phyloP scores from a whole-genome alignment of 2,888 invertebrate genomes.

The Anticlea derivata region DNA sequence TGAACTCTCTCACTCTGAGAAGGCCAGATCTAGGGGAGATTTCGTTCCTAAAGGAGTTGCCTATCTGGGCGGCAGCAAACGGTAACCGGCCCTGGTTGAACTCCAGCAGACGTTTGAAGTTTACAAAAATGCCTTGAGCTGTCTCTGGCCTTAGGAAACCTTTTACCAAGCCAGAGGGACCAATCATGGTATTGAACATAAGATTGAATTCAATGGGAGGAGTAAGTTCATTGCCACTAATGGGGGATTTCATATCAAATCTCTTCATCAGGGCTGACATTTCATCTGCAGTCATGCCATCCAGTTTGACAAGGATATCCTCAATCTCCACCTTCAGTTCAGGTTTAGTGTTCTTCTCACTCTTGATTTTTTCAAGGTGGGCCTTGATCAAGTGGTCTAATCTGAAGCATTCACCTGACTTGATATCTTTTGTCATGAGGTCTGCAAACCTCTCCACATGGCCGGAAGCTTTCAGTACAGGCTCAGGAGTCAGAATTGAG shows the following conservation, averaged over 20 bases:
- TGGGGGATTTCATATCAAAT: slow-evolving; percentile 96
- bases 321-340: slow-evolving; percentile 89
- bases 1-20: slow-evolving; percentile 98
- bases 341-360: slow-evolving; percentile 91
- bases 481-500: slow-evolving; percentile 98
- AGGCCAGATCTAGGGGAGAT: slow-evolving; percentile 99
- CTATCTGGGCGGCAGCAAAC: slow-evolving; percentile 99
- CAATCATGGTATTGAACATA: slow-evolving; percentile 99
- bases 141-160: slow-evolving; percentile 99
- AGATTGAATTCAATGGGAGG: slow-evolving; percentile 99
- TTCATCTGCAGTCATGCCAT: slow-evolving; percentile 95
- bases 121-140: slow-evolving; percentile 99
- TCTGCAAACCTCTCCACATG: slow-evolving; percentile 99
- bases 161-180: slow-evolving; percentile 97
- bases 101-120: slow-evolving; percentile 98
- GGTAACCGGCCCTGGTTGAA: slow-evolving; percentile 98
- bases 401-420: slow-evolving; percentile 98
- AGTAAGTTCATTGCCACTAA: slow-evolving; percentile 96
- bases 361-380: slow-evolving; percentile 92
- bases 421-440: slow-evolving; percentile 98
- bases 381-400: slow-evolving; percentile 99
- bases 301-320: slow-evolving; percentile 92
- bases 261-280: slow-evolving; percentile 93
- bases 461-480: slow-evolving; percentile 98
- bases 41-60: slow-evolving; percentile 99